Base-by-base conservation (phyloP, 2,888 invertebrate species). In the Lapara coniferarum region DNA sequence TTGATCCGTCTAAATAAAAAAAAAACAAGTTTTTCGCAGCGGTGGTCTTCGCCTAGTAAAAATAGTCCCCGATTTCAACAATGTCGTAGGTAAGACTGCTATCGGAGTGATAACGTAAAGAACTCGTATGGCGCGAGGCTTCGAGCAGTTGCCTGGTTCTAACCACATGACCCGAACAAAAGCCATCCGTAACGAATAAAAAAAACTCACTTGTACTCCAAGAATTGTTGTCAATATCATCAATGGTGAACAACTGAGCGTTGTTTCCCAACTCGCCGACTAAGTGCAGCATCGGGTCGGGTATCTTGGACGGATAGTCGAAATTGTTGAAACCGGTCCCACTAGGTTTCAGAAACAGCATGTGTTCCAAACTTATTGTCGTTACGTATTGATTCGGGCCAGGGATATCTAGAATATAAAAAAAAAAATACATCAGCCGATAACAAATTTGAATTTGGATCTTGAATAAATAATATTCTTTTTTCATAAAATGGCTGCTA, bases 311-410 rank as follows among this genome's bases (percentile, higher is more conserved):
- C 69, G 71, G 37, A 16, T 73, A 67, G 4, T 76, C 66, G 70
- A 73, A 72, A 10, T 78, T 71, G 66, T 74, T 59, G 63, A 77
- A 76, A 10, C 58, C 76, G 52, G 70, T 77, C 56, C 67, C 68
- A 0, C 69, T 79, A 71, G 70, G 77, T 49, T 76, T 88, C 6
- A 92, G 78, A 76, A 83, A 91, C n/a, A 95, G 80, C 52, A 88
- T 90, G 79, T 95, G 94, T 71, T 94, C 93, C 0, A 95, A 88
- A 69, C 89, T 93, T 51, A 94, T 86, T 0, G 92, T 93, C 10
- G 94, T 94, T 2, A 94, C 88, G 70, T 88, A 88, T 68, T 83
- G 79, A 66, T 85, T 85, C 55, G 85, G 87, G 1, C 78, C 75
- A 4, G 83, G 80, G 0, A 76, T 67, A 74, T 91, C 91, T 91